Conservation (phyloP, 2,113 vertebrate genomes). For the Oplegnathus fasciatus region DNA sequence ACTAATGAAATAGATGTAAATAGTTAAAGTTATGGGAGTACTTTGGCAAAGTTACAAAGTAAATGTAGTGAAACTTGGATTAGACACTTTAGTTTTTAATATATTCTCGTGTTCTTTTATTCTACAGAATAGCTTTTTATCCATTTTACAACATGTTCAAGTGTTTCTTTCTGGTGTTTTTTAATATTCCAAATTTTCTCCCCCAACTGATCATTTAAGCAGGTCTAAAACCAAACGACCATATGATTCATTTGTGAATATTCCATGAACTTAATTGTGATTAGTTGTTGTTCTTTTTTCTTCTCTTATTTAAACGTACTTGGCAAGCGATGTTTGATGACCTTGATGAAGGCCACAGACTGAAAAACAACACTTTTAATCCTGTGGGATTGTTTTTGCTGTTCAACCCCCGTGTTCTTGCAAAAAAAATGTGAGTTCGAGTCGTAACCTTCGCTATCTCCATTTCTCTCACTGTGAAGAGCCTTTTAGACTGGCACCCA, state of each 20-base stretch:
- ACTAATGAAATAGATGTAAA: not conserved
- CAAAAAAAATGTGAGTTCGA: not conserved
- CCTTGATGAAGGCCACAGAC: too few species aligned
- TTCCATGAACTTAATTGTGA: not conserved
- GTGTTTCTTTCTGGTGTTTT: not conserved
- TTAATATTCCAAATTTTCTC: not conserved
- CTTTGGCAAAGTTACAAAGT: not conserved
- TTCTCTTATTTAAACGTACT: not conserved
- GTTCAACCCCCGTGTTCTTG: not conserved
- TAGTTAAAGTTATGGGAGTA: not conserved
- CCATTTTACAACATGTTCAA: too few species aligned
- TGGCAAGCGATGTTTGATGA: not conserved
- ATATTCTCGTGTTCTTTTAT: not conserved
- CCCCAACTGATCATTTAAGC: not conserved
- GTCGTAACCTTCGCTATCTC: not conserved
- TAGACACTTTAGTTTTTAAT: not conserved
- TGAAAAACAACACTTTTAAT: not conserved
- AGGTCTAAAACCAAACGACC: not conserved
- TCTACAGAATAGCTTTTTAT: not conserved
- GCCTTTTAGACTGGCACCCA: conserved; percentile 1
- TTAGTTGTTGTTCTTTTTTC: too few species aligned
- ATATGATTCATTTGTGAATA: not conserved
- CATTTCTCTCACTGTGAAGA: not conserved
- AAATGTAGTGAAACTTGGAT: not conserved
- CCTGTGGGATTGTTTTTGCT: not conserved